phyloP scores from a whole-genome alignment of 2,888 invertebrate genomes.

The Lagria hirta region DNA sequence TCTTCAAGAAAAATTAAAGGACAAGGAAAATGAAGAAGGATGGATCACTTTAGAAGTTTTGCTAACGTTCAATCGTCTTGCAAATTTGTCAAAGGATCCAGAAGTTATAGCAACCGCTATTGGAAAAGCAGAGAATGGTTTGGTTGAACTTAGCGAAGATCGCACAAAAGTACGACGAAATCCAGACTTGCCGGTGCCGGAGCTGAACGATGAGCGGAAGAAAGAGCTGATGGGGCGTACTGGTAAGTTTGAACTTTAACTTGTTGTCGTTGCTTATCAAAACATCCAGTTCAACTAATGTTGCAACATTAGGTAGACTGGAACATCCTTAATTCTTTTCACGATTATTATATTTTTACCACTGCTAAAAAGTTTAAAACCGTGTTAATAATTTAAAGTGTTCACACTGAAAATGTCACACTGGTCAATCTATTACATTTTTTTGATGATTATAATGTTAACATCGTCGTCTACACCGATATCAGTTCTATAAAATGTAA shows the following conservation, averaged over 20 bases:
- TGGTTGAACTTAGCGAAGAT: conserved; percentile 69
- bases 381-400: too few species aligned
- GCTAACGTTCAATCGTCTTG: conserved; percentile 85
- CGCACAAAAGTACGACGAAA: conserved; percentile 69
- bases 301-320: too few species aligned
- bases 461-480: too few species aligned
- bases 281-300: too few species aligned
- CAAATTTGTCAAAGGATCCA: conserved; percentile 67
- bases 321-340: too few species aligned
- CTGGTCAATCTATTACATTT: too few species aligned
- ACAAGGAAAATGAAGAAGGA: conserved; percentile 87
- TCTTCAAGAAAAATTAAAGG: conserved; percentile 78
- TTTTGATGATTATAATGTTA: too few species aligned
- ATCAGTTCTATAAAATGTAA: too few species aligned
- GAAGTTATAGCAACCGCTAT: conserved; percentile 74
- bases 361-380: too few species aligned
- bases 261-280: too few species aligned
- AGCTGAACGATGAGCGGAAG: conserved; percentile 80
- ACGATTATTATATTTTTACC: too few species aligned
- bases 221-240: conserved; percentile 76
- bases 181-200: conserved; percentile 76
- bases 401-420: too few species aligned
- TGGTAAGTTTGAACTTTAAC: conserved; percentile 44
- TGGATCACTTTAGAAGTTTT: conserved; percentile 87
- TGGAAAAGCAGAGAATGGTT: conserved; percentile 69